phyloP scores from a whole-genome alignment of 2,888 invertebrate species.

The Philonicus albiceps region DNA sequence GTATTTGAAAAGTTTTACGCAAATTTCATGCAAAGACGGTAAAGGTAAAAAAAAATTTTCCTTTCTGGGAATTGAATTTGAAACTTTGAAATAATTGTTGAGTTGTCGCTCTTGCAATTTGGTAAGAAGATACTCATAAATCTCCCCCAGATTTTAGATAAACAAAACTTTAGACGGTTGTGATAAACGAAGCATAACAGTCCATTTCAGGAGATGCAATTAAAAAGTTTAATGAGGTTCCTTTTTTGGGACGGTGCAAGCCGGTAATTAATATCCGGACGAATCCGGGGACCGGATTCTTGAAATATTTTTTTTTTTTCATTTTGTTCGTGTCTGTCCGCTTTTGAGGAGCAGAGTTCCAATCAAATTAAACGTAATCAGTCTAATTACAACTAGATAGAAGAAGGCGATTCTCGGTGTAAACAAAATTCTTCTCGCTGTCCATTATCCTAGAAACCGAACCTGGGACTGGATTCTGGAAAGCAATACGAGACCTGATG shows the following conservation, averaged over 20 bases:
- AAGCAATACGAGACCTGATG: not conserved
- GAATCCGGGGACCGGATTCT: not conserved
- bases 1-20: not conserved
- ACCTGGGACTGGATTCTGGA: not conserved
- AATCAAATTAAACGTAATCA: conserved; percentile 26
- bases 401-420: not conserved
- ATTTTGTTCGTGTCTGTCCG: not conserved
- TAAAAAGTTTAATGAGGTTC: conserved; percentile 39
- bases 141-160: not conserved
- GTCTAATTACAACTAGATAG: not conserved
- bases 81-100: not conserved
- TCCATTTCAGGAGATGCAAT: conserved; percentile 22
- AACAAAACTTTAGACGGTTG: conserved; percentile 7
- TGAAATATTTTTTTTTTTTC: not conserved
- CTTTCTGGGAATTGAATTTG: conserved; percentile 1
- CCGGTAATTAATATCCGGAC: conserved; percentile 19
- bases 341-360: conserved; percentile 3
- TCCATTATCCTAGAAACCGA: not conserved
- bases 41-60: not conserved
- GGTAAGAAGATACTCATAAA: conserved; percentile 5
- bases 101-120: not conserved
- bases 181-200: conserved; percentile 16
- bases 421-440: not conserved
- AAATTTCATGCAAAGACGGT: not conserved
- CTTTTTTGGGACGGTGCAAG: not conserved